These are phyloP conservation scores for Enteromius afrohamiltoni DNA, from an alignment of 2,797 vertebrate species.

Conservation along the genomic window DNA sequence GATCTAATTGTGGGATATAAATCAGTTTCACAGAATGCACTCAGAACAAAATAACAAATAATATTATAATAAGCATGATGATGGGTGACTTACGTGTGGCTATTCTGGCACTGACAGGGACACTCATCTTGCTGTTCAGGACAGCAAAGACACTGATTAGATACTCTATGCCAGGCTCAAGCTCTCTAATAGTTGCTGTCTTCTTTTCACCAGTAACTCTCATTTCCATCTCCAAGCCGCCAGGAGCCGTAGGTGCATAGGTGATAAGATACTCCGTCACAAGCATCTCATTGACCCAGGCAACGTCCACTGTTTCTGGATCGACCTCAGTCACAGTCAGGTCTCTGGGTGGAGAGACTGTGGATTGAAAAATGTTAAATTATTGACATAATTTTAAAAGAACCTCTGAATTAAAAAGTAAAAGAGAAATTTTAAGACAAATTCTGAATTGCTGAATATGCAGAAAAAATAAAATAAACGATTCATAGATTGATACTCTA, in stretches of 20 bases:
- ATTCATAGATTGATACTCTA: not conserved
- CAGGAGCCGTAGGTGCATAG: constrained; percentile 86
- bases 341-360: constrained; percentile 93
- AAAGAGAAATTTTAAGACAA: not conserved
- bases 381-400: constrained; percentile 1
- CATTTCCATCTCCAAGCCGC: constrained; percentile 90
- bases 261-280: constrained; percentile 90
- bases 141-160: constrained; percentile 95
- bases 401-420: not conserved
- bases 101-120: constrained; percentile 93
- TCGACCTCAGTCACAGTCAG: constrained; percentile 87
- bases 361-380: constrained; percentile 45
- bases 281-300: constrained; percentile 92
- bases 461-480: not conserved
- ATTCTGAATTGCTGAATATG: constrained; percentile 1
- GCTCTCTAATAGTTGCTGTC: constrained; percentile 84
- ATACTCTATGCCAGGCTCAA: constrained; percentile 96
- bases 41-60: not conserved
- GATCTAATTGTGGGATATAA: constrained; percentile 76
- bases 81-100: constrained; percentile 86
- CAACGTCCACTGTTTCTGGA: constrained; percentile 89
- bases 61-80: not conserved
- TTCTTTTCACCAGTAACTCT: constrained; percentile 89
- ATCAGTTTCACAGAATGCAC: constrained; percentile 13
- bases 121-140: constrained; percentile 91